Evolutionary conservation across 2,113 vertebrate species (phyloP).

Genomic region (Dinomys branickii): DNA sequence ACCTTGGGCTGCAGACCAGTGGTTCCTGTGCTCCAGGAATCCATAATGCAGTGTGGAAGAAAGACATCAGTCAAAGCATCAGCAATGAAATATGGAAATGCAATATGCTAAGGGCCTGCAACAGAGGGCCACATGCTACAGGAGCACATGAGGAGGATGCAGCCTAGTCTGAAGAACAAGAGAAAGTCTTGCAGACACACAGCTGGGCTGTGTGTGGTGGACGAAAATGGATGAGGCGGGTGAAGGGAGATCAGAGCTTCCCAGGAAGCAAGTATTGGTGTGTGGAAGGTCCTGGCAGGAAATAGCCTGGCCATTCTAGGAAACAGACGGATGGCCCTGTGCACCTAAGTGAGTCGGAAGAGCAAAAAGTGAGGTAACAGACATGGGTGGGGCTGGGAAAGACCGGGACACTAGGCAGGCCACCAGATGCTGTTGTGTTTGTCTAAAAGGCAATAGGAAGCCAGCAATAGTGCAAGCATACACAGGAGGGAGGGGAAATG

Average conservation of each 20-base stretch:
- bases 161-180: background rate
- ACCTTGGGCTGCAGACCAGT: no score
- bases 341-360: background rate
- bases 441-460: background rate
- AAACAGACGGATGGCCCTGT: background rate
- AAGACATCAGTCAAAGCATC: background rate
- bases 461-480: background rate
- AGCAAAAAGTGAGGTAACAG: background rate
- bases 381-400: fast-evolving
- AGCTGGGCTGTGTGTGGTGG: background rate
- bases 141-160: fast-evolving
- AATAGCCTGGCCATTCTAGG: background rate
- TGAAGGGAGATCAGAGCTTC: background rate
- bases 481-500: background rate
- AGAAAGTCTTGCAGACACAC: background rate
- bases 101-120: fast-evolving
- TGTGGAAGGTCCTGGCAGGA: background rate
- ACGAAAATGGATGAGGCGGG: background rate
- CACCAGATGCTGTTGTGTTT: background rate
- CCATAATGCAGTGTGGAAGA: background rate
- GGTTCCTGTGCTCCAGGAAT: background rate
- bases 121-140: fast-evolving
- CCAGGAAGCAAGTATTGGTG: background rate
- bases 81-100: background rate
- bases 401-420: fast-evolving